Evolutionary conservation across 2,113 vertebrate genomes (phyloP), one percentile per base, ranked within the genome.

Genomic region (Ornithorhynchus anatinus): DNA sequence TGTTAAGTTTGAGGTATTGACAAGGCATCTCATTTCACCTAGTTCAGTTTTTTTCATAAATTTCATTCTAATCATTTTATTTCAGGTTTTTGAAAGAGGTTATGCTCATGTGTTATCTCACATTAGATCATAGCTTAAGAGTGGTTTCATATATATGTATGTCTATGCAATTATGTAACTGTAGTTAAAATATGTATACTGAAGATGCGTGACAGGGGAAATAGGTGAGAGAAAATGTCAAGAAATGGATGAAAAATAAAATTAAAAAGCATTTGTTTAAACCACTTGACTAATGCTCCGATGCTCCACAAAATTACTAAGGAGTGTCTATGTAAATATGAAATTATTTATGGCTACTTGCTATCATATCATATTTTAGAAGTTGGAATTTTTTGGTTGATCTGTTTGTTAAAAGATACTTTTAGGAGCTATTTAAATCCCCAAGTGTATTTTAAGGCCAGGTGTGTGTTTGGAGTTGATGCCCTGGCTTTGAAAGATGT

Each of bases 361-460:
- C 7, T 54, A 40, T 65, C 57, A 50, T 59, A 66, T 36, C 37
- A 36, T 9, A 25, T 40, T 42, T 72, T 80, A 59, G 50, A 57
- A 59, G 66, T 79, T 76, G 43, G 6, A 3, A 20, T 67, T 45
- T 5, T 77, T 75, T 63, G 81, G 38, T 75, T 65, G 61, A 75
- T 38, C 14, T 5, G 2, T 69, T 63, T 38, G 22, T 14, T 68
- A n/a, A n/a, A n/a, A n/a, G n/a, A n/a, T n/a, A n/a, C n/a, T n/a
- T n/a, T n/a, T n/a, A n/a, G n/a, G n/a, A n/a, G n/a, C n/a, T n/a
- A n/a, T n/a, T n/a, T n/a, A n/a, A n/a, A n/a, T n/a, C n/a, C n/a
- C n/a, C n/a, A n/a, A n/a, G n/a, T n/a, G n/a, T n/a, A n/a, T n/a
- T n/a, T n/a, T n/a, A n/a, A n/a, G n/a, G n/a, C n/a, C n/a, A n/a